A percentile compares a stretch with the other conserved stretches of the same genome.
Evolutionary conservation across 2,888 invertebrate genomes (phyloP).

Genomic region (Matsumyia berberina): DNA sequence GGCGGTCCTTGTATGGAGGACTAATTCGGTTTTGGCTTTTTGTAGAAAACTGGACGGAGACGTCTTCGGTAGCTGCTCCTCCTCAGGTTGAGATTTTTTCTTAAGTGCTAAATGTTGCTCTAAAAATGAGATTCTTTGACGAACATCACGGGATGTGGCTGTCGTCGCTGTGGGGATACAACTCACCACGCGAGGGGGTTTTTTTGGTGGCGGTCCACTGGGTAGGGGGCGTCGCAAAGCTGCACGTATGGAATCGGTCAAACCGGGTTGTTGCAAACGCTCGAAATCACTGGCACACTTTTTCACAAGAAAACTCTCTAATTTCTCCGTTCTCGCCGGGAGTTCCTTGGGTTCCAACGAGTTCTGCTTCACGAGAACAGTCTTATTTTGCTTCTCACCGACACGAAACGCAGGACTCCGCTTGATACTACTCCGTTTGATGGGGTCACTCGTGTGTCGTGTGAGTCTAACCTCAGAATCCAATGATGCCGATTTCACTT

Average conservation of each 20-base stretch:
- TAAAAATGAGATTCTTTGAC: constrained; percentile 75
- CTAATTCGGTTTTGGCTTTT: constrained; percentile 78
- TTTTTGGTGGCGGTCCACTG: constrained; percentile 89
- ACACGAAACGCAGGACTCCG: constrained; percentile 86
- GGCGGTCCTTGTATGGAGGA: constrained; percentile 72
- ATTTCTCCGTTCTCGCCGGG: constrained; percentile 56
- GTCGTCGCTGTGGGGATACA: constrained; percentile 37
- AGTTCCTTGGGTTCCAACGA: constrained; percentile 71
- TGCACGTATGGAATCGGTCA: constrained; percentile 87
- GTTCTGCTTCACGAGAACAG: constrained; percentile 77
- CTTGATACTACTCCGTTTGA: constrained; percentile 85
- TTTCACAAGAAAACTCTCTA: constrained; percentile 78
- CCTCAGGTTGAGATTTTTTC: constrained; percentile 77
- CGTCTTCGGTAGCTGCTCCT: constrained; percentile 65
- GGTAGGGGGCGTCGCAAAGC: constrained; percentile 89
- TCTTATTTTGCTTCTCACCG: constrained; percentile 76
- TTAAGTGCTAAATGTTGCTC: constrained; percentile 79
- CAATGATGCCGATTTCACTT: constrained; percentile 64
- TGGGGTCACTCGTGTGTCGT: constrained; percentile 83
- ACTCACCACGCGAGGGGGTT: constrained; percentile 87
- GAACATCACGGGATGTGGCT: constrained; percentile 75
- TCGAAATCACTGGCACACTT: constrained; percentile 80
- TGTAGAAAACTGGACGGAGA: constrained; percentile 59
- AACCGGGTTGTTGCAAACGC: constrained; percentile 79
- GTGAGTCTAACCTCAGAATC: constrained; percentile 67